Conservation (phyloP, 1,140 invertebrate genomes). For the Drosophila orena region DNA sequence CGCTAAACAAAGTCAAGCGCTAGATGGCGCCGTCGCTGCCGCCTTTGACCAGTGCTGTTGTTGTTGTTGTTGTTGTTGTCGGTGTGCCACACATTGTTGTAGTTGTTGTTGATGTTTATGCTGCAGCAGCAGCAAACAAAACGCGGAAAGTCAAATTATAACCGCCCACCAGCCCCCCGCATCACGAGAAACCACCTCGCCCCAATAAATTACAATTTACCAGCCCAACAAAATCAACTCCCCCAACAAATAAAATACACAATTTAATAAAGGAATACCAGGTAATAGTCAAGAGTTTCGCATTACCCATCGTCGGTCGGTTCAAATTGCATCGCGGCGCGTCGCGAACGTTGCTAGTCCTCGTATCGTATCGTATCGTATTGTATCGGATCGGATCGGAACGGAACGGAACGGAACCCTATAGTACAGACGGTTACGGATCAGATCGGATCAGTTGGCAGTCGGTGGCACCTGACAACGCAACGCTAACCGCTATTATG, state of each 20-base stretch:
- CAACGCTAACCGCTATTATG: slow-evolving; percentile 60
- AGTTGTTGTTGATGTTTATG: slow-evolving; percentile 25
- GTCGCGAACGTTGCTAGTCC: slow-evolving; percentile 33
- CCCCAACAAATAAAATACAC: slow-evolving; percentile 1
- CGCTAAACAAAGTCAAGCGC: slow-evolving; percentile 55
- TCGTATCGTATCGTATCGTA: slow-evolving; percentile 3
- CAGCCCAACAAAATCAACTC: slow-evolving; percentile 57
- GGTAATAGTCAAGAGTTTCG: slow-evolving; percentile 20
- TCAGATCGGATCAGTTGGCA: slow-evolving; percentile 37
- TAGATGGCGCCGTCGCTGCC: slow-evolving; percentile 63
- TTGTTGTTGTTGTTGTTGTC: slow-evolving; percentile 44
- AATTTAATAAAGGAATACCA: slow-evolving; percentile 4
- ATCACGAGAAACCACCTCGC: slow-evolving; percentile 2
- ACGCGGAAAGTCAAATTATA: slow-evolving; percentile 58
- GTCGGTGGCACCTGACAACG: slow-evolving; percentile 38
- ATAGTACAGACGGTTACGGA: slow-evolving; percentile 27
- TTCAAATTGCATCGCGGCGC: slow-evolving; percentile 30
- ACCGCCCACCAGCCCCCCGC: slow-evolving; percentile 12
- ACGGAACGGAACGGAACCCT: slow-evolving; percentile 21
- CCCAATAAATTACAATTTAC: slow-evolving; percentile 71
- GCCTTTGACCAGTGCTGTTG: slow-evolving; percentile 41
- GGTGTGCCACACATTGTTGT: slow-evolving; percentile 10
- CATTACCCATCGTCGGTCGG: slow-evolving; percentile 34
- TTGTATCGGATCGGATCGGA: too few relatives aligned
- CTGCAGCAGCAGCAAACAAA: slow-evolving; percentile 30